Conservation (phyloP, 2,888 invertebrate genomes). For the Tyria jacobaeae region DNA sequence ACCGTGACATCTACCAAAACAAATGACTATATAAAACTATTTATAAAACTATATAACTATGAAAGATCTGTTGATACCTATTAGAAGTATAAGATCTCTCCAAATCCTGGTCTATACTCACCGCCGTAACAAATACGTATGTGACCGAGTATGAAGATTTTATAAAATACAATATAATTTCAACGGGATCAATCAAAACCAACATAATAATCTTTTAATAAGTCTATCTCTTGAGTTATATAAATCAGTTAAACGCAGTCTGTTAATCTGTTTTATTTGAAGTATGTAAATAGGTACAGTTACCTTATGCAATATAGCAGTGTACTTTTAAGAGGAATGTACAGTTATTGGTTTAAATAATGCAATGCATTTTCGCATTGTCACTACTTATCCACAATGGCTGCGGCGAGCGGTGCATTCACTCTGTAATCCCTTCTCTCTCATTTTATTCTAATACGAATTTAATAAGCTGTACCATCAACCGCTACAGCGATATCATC, state of each 20-base stretch:
- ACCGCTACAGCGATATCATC: slow-evolving; percentile 54
- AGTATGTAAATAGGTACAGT: no score
- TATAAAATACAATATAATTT: no score
- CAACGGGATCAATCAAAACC: no score
- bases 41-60: slow-evolving; percentile 5
- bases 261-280: background rate
- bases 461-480: slow-evolving; percentile 57
- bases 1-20: slow-evolving; percentile 14
- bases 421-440: slow-evolving; percentile 62
- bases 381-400: slow-evolving; percentile 65
- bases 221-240: no score
- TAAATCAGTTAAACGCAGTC: no score
- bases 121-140: background rate
- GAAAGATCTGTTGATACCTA: slow-evolving; percentile 13
- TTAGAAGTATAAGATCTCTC: background rate
- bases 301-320: slow-evolving; percentile 13
- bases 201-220: background rate
- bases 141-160: background rate
- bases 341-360: slow-evolving; percentile 61
- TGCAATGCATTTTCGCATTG: slow-evolving; percentile 68
- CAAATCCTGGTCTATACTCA: no score
- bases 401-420: slow-evolving; percentile 54
- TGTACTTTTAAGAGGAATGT: slow-evolving; percentile 40
- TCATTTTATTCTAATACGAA: slow-evolving; percentile 64
- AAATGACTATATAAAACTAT: no score